Conservation (phyloP, 2,113 vertebrate species). For the Suncus etruscus region DNA sequence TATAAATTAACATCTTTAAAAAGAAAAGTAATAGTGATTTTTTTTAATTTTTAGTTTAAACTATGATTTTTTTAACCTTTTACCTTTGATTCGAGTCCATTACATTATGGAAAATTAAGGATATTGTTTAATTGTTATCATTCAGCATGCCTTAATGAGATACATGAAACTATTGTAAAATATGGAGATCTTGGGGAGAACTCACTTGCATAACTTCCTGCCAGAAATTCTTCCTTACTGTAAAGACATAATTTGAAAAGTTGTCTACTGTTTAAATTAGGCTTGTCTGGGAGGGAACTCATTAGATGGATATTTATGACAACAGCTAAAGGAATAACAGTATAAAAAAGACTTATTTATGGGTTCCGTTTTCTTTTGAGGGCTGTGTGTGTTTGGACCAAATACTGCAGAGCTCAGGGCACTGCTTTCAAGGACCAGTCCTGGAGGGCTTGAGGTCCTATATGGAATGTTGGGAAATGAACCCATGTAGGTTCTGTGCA, state of each 20-base stretch:
- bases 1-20: slow-evolving; percentile 18
- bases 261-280: not conserved
- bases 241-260: slow-evolving; percentile 47
- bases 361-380: too few species aligned
- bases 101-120: not conserved
- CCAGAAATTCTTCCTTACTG: slow-evolving; percentile 23
- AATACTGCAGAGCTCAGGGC: too few species aligned
- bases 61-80: not conserved
- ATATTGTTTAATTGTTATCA: not conserved
- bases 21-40: not conserved
- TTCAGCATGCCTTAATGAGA: not conserved
- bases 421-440: too few species aligned
- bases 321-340: slow-evolving; percentile 1
- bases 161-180: not conserved
- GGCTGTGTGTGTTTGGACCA: too few species aligned
- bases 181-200: not conserved
- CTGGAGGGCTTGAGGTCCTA: too few species aligned
- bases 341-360: not conserved
- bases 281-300: slow-evolving; percentile 30
- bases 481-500: not conserved
- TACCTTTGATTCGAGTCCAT: slow-evolving; percentile 1
- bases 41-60: not conserved
- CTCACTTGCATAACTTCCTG: not conserved
- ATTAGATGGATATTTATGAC: slow-evolving; percentile 26
- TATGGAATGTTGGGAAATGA: too few species aligned